Base-by-base conservation (phyloP, 64 coral and sea anemone genomes). In the Astreopora myriophthalma region DNA sequence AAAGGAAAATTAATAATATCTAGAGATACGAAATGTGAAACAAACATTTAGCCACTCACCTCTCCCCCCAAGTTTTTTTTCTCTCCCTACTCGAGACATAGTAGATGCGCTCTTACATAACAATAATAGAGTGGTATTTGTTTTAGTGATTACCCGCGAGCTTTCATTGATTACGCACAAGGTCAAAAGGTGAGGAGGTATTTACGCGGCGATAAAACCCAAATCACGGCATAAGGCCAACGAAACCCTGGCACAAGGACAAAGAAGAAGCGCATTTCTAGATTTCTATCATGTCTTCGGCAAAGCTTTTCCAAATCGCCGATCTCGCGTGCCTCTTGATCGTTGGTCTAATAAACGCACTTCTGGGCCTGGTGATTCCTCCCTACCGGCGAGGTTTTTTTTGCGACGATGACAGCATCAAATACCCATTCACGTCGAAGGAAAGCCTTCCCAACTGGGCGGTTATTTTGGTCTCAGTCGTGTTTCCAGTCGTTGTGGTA, bases 351-450 rank as follows among this genome's bases (percentile, higher is more conserved):
- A 34, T 83, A 12, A 65, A 58, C 34, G 79, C 79, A 19, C 57
- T 83, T 11, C 37, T 83, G 31, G 79, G 52, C 20, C 32, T 83
- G 19, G 57, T 83, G 0, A 83, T 85, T 58, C 79, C 46, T 46
- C 79, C 89, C 3, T 92, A 74, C 2, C 84, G 69, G 25, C 78
- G 89, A 23, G 89, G 89, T 2, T 92, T 92, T 24, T 92, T 92
- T 14, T 92, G 89, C 16, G 39, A 92, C 14, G 89, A 92, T 29
- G 80, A 85, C 9, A 73, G 78, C 10, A 92, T 92, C 40, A 73
- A 79, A 82, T 85, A 92, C 70, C 89, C 89, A 12, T 75, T 39
- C 44, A 25, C 9, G 10, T n/a, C 20, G 0, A 22, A 60, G 11
- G 89, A 92, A 27, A 36, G 23, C 11, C 24, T 82, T 23, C 63